These are phyloP conservation scores for Chrysaora quinquecirrha DNA, from an alignment of 30 jellyfish, hydroid and myxozoan genomes.

Conservation along the genomic window DNA sequence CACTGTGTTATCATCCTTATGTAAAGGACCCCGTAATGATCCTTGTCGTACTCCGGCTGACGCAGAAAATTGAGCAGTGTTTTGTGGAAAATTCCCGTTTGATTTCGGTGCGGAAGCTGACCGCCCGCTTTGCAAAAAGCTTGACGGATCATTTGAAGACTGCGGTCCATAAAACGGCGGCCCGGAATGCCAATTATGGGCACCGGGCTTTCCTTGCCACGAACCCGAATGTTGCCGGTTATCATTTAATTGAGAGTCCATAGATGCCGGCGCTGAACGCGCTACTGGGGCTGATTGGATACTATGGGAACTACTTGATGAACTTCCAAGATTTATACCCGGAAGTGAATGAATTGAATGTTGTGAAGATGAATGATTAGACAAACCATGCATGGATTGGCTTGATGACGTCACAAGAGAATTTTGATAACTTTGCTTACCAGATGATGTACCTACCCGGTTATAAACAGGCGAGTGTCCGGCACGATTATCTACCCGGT, in stretches of 20 bases:
- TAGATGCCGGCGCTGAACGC: slow-evolving; percentile 57
- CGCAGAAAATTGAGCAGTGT: slow-evolving; percentile 33
- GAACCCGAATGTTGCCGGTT: slow-evolving; percentile 31
- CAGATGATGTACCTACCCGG: slow-evolving; percentile 9
- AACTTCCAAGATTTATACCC: slow-evolving; percentile 17
- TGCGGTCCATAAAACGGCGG: slow-evolving; percentile 75
- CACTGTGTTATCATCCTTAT: background rate
- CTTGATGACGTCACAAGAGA: slow-evolving; percentile 31
- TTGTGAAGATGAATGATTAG: slow-evolving; percentile 46
- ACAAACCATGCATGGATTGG: slow-evolving; percentile 42
- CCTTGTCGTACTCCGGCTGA: slow-evolving; percentile 36
- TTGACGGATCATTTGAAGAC: slow-evolving; percentile 42
- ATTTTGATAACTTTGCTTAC: slow-evolving; percentile 31
- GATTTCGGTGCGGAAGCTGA: slow-evolving; percentile 37
- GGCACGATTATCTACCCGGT: slow-evolving; percentile 45
- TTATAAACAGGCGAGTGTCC: slow-evolving; percentile 49
- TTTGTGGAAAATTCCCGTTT: slow-evolving; percentile 24
- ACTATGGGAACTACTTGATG: slow-evolving; percentile 9
- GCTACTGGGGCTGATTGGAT: background rate
- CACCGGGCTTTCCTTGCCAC: slow-evolving; percentile 42
- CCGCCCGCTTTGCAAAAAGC: slow-evolving; percentile 21
- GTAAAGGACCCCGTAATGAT: slow-evolving; percentile 7
- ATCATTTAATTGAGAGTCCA: slow-evolving; percentile 57
- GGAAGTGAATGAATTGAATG: slow-evolving; percentile 69
- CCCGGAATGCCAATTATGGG: slow-evolving; percentile 59